Percentiles rank a stretch among this genome's conserved stretches.
Conservation (phyloP, 2,113 vertebrate species). For the Synodontis membranacea region DNA sequence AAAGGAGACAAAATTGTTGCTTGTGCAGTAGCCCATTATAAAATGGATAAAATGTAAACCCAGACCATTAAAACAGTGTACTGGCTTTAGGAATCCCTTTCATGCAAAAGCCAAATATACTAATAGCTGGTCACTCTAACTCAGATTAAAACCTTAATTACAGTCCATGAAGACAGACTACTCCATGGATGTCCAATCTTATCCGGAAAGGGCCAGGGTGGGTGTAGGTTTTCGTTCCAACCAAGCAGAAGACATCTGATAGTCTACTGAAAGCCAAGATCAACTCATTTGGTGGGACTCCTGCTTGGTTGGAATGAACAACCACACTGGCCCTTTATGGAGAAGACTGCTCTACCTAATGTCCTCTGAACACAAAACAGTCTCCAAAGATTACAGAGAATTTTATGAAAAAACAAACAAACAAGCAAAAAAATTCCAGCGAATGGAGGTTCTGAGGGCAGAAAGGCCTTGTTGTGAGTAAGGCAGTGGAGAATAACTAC, state of each 20-base stretch:
- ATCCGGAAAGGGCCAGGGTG: neutral
- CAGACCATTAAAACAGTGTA: constrained; percentile 28
- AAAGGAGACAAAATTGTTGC: neutral
- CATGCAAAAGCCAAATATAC: neutral
- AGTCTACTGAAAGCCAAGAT: neutral
- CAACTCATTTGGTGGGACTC: neutral
- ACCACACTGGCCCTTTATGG: neutral
- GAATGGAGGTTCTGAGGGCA: neutral
- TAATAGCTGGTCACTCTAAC: neutral
- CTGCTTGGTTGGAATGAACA: neutral
- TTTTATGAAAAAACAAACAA: neutral
- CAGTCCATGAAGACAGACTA: neutral
- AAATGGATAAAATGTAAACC: constrained; percentile 13
- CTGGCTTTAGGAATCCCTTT: neutral
- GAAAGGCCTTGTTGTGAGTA: neutral
- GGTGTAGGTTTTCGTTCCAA: neutral
- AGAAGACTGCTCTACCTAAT: neutral
- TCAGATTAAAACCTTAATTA: neutral
- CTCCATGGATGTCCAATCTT: neutral
- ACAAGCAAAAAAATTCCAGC: neutral
- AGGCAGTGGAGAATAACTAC: neutral
- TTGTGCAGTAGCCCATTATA: constrained; percentile 14
- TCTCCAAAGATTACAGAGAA: neutral
- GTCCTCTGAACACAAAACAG: neutral
- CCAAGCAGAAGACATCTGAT: neutral